Evolutionary conservation across 2,888 invertebrate species (phyloP).

Genomic region (Melitaea athalia): DNA sequence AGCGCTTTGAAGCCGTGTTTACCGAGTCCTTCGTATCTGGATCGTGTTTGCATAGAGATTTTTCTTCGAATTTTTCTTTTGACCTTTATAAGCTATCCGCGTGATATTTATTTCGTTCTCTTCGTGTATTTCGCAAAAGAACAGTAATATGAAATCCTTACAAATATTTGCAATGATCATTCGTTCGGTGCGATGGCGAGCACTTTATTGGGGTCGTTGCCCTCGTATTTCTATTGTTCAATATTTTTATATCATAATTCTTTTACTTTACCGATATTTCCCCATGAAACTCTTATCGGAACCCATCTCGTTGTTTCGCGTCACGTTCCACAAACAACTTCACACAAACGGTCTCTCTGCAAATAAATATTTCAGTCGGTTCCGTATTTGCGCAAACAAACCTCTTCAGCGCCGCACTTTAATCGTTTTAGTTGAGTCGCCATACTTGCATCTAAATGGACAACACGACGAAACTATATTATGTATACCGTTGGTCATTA

Average conservation of each 20-base stretch:
- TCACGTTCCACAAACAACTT: conserved; percentile 41
- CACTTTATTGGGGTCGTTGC: not conserved
- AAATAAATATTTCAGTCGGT: conserved; percentile 41
- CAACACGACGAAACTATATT: conserved; percentile 1
- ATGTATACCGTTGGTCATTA: not conserved
- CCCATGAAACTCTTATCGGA: conserved; percentile 38
- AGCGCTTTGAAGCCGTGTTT: conserved; percentile 36
- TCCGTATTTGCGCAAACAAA: conserved; percentile 52
- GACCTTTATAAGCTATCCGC: conserved; percentile 2
- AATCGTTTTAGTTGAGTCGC: conserved; percentile 44
- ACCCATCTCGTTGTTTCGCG: conserved; percentile 38
- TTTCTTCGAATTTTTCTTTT: conserved; percentile 5
- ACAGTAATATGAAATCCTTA: not conserved
- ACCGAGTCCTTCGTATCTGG: conserved; percentile 1
- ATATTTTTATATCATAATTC: not conserved
- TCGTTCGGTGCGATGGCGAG: not conserved
- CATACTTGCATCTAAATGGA: conserved; percentile 40
- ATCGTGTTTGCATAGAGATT: conserved; percentile 5
- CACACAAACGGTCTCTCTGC: conserved; percentile 35
- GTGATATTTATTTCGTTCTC: not conserved
- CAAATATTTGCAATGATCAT: not conserved
- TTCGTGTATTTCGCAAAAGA: not conserved
- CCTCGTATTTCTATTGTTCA: not conserved
- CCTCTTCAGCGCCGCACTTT: conserved; percentile 37
- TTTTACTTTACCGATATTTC: conserved; percentile 4